Percentiles rank a stretch among this genome's conserved stretches.
Conservation (phyloP, 2,888 invertebrate genomes). For the Steromphala cineraria region DNA sequence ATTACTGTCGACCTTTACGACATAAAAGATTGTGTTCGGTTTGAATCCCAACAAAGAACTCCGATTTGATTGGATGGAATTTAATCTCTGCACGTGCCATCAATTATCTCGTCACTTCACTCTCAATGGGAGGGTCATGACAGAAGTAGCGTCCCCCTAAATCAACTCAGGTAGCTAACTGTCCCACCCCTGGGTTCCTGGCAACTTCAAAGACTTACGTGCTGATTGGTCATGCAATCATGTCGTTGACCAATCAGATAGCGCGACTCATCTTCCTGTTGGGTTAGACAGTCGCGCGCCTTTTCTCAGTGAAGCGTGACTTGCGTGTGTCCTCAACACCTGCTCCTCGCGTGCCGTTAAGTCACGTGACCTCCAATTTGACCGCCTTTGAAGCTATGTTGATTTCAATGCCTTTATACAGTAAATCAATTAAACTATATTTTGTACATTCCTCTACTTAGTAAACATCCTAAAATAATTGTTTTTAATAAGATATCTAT, state of each 20-base stretch:
- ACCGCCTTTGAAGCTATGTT: background rate
- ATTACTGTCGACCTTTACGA: background rate
- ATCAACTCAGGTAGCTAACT: background rate
- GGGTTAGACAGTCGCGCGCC: background rate
- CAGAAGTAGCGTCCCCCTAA: background rate
- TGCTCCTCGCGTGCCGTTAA: constrained; percentile 1
- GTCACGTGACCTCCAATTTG: background rate
- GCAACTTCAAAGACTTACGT: background rate
- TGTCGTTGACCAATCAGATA: background rate
- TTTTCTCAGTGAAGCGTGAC: background rate
- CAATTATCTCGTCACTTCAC: background rate
- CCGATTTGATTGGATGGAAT: background rate
- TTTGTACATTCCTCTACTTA: too few species aligned
- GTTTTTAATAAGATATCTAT: too few species aligned
- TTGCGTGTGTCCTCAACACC: background rate
- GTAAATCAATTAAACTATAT: too few species aligned
- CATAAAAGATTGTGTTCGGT: background rate
- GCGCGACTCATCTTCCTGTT: background rate
- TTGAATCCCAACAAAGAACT: background rate
- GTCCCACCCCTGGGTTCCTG: background rate
- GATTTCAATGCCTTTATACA: too few species aligned
- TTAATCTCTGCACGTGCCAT: background rate
- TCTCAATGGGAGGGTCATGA: background rate
- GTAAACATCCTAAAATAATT: too few species aligned
- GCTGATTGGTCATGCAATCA: background rate